Evolutionary conservation across 2,113 vertebrate species (phyloP), one percentile per base, ranked within the genome.

Genomic region (Jaculus jaculus): DNA sequence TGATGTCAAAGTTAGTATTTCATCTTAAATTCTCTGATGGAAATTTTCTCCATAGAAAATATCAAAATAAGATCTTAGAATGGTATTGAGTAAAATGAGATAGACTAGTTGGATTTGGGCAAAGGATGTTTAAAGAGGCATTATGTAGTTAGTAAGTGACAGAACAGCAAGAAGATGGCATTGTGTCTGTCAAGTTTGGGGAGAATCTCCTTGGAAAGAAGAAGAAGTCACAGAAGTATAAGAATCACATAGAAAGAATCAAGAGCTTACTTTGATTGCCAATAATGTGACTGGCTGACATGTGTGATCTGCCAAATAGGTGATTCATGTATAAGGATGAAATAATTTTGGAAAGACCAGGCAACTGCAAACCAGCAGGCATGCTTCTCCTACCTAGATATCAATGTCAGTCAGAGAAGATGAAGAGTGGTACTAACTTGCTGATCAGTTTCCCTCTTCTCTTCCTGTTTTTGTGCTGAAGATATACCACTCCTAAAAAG

Each of bases 41-140:
- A 77, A 95, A 89, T 89, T 37, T 51, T 81, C 23, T 82, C 32
- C 42, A 63, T 85, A n/a, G 17, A 7, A 68, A 13, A 88, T 39
- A 88, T 60, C 21, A 87, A 82, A 93, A 65, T 81, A 83, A 92
- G 39, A 61, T 66, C 39, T 91, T 73, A 47, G 63, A 65, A 69
- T 66, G 77, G 20, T 85, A 11, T 93, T 75, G 23, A 96, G 21
- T 92, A 79, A 91, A 86, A 73, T 77, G 39, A 90, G 17, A 58
- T 74, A 65, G 21, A 24, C 90, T 17, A 66, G 51, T 26, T 75
- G 32, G 68, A 86, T 90, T 77, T 82, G 12, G 42, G 15, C 10
- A 89, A 79, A 80, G 28, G 7, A 5, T 34, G 20, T 68, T 61
- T 65, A 5, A 69, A 78, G 71, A 94, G 80, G 28, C 65, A 84